Evolutionary conservation across 2,113 vertebrate genomes (phyloP).

Genomic region (Carollia perspicillata): DNA sequence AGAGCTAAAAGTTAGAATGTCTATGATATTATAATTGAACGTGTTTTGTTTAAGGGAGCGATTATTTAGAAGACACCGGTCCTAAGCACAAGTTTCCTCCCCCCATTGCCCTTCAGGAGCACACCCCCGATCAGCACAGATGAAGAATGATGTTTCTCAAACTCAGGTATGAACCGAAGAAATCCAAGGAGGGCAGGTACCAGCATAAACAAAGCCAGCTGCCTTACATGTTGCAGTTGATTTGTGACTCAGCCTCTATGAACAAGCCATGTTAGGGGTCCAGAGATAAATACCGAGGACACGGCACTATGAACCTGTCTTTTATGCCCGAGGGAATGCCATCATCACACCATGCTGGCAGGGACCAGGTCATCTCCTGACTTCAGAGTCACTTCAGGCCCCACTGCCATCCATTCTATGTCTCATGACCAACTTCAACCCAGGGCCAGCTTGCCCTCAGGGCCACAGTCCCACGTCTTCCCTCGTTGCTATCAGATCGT

Average conservation of each 20-base stretch:
- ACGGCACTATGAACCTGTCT: accelerated
- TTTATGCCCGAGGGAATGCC: not conserved
- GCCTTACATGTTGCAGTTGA: not conserved
- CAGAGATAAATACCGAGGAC: not conserved
- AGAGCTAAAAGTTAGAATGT: not conserved
- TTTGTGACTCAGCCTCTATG: not conserved
- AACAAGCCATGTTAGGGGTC: not conserved
- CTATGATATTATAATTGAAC: not conserved
- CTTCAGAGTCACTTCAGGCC: not conserved
- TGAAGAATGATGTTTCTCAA: not conserved
- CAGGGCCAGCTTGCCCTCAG: not conserved
- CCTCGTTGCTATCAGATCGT: not conserved
- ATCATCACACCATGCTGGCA: no score
- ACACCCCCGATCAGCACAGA: accelerated
- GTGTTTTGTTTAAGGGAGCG: not conserved
- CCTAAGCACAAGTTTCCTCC: not conserved
- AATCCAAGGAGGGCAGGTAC: not conserved
- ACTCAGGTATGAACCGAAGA: not conserved
- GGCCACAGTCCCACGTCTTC: not conserved
- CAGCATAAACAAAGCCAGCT: not conserved
- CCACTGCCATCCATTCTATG: not conserved
- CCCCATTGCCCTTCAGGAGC: accelerated
- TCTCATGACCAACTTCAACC: not conserved
- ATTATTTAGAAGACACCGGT: not conserved
- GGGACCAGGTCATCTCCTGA: not conserved